phyloP scores from a whole-genome alignment of 2,113 vertebrate genomes.

The Genyomyrus donnyi region DNA sequence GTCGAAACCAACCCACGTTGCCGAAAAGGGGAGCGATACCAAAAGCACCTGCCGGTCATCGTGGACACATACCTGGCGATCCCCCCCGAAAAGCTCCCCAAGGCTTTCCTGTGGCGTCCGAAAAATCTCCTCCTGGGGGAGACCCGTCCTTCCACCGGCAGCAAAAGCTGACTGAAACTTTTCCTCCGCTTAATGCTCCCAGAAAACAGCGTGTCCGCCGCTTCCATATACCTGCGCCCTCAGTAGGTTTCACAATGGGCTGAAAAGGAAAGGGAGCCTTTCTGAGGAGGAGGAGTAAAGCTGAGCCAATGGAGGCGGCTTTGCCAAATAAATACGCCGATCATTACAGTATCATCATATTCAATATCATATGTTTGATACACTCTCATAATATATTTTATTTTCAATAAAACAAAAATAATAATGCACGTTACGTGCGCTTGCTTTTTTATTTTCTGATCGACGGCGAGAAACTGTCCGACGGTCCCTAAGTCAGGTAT shows the following conservation, averaged over 20 bases:
- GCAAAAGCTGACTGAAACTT: neutral
- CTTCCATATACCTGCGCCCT: conserved; percentile 5
- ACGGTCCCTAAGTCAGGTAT: neutral
- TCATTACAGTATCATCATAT: neutral
- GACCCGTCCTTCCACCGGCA: neutral
- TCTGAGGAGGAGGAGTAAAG: conserved; percentile 36
- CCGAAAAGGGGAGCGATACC: conserved; percentile 30
- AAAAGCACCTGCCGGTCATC: conserved; percentile 32
- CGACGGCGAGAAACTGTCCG: neutral
- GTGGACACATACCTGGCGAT: conserved; percentile 25
- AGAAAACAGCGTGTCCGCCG: neutral
- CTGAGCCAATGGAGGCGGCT: conserved; percentile 37
- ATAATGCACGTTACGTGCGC: neutral
- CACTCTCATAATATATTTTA: neutral
- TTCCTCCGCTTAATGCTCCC: neutral
- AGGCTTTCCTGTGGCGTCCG: neutral
- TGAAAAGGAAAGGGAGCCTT: conserved; percentile 32
- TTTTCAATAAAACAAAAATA: neutral
- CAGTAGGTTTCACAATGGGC: conserved; percentile 27
- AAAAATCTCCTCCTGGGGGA: neutral
- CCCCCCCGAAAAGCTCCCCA: neutral
- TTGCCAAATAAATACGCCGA: neutral
- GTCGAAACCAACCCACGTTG: conserved; percentile 43
- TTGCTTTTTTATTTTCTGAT: neutral
- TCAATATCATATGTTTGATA: neutral